Evolutionary conservation across 2,888 invertebrate species (phyloP), one percentile per base, ranked within the genome.

Genomic region (Philopedon plagiatum): DNA sequence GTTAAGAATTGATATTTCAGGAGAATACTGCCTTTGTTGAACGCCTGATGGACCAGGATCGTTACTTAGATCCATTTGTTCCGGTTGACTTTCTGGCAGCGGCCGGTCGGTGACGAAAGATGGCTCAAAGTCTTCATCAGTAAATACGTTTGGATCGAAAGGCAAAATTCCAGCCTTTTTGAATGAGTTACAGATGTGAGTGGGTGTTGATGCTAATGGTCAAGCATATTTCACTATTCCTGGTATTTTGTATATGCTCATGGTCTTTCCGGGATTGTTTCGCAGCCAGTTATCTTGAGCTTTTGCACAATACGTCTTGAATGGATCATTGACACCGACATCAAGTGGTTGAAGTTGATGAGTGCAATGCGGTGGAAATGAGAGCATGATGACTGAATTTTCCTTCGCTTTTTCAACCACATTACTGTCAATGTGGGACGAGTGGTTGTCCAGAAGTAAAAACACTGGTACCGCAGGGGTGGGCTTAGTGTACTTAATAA

Each of bases 221-320:
- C 49, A 75, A 37, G 76, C 75, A 26, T 69, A n/a, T 72, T 62
- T 74, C 13, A 81, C 78, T 23, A 79, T 76, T 65, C 65, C 78
- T 9, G 78, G 60, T 15, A 78, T 67, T 8, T 77, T 71, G 58
- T 76, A 76, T 19, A 75, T 74, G 1, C 69, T 64, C 58, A 75
- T 75, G 7, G 65, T 73, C 44, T 76, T 76, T 8, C 74, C 76
- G 15, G 76, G 77, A 51, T 78, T 70, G 46, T 61, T 75, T 34
- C 23, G 41, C 5, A 71, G 44, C 64, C 71, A 71, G 23, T 26
- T 41, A 37, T 29, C 37, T 23, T 37, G 21, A 41, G 32, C 44
- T n/a, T 11, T 23, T 3, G 23, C 26, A 39, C 41, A 60, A 21
- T 39, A 41, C 13, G 26, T 60, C 49, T 51, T 54, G 76, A 79